Evolutionary conservation across 2,888 invertebrate species (phyloP).

Genomic region (Platycheirus albimanus): DNA sequence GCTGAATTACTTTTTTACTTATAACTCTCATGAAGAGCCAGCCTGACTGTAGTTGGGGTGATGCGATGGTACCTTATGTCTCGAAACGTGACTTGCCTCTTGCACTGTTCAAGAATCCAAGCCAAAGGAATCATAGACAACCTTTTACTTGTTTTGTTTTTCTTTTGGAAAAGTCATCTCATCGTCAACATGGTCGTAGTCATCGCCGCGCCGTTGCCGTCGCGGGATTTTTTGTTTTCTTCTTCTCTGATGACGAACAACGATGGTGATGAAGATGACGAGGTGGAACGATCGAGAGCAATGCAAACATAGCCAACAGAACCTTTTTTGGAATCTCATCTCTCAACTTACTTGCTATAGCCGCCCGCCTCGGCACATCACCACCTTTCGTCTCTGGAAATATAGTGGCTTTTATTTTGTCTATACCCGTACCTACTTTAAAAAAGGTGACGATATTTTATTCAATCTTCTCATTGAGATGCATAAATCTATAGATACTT

Average conservation of each 20-base stretch:
- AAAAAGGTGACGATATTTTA: slow-evolving; percentile 56
- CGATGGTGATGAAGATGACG: slow-evolving; percentile 2
- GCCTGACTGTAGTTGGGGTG: slow-evolving; percentile 14
- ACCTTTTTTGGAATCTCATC: slow-evolving; percentile 62
- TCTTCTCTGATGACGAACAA: slow-evolving; percentile 30
- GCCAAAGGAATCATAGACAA: slow-evolving; percentile 37
- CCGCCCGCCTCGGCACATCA: too few relatives aligned
- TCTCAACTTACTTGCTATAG: slow-evolving; percentile 34
- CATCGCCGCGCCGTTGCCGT: not conserved
- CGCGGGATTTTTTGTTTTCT: too few relatives aligned
- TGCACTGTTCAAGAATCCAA: slow-evolving; percentile 18
- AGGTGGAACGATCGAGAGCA: slow-evolving; percentile 58
- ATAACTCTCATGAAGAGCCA: slow-evolving; percentile 11
- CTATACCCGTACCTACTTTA: not conserved
- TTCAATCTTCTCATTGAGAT: slow-evolving; percentile 63
- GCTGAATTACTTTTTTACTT: slow-evolving; percentile 58
- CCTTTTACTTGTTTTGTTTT: slow-evolving; percentile 40
- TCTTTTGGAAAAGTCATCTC: slow-evolving; percentile 35
- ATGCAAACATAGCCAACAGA: slow-evolving; percentile 46
- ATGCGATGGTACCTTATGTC: slow-evolving; percentile 33
- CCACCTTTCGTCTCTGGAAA: slow-evolving; percentile 14
- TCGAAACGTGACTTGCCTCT: slow-evolving; percentile 71
- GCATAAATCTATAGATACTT: slow-evolving; percentile 46
- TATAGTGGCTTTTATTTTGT: slow-evolving; percentile 35
- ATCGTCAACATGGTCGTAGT: not conserved